A percentile compares a stretch with the other conserved stretches of the same genome.
These are phyloP conservation scores for Hirtodrosophila alboralis DNA, from an alignment of 2,888 invertebrate species.

Conservation along the genomic window DNA sequence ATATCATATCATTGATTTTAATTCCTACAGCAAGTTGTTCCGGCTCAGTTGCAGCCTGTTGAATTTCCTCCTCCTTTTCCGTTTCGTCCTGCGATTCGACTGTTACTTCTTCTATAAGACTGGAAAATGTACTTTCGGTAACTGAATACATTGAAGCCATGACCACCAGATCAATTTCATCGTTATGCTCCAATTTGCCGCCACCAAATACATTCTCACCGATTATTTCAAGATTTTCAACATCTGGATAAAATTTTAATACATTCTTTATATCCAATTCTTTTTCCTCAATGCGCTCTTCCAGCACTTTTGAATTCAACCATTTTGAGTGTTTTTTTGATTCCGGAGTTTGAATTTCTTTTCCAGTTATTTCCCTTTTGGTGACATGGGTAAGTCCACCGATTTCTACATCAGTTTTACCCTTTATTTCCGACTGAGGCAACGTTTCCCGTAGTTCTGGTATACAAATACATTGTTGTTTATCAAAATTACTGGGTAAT, in stretches of 20 bases:
- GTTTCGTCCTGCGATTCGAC: no score
- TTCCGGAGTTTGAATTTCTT: rapidly evolving
- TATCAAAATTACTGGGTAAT: constrained; percentile 39
- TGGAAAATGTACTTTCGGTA: constrained; percentile 48
- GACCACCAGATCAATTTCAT: constrained; percentile 37
- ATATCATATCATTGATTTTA: constrained; percentile 62
- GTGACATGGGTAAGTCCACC: constrained; percentile 57
- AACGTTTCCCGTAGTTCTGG: constrained; percentile 65
- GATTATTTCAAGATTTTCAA: constrained; percentile 66
- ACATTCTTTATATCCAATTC: constrained; percentile 63
- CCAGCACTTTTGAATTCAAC: constrained; percentile 64
- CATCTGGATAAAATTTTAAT: constrained; percentile 68
- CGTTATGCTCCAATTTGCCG: not conserved
- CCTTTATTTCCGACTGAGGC: constrained; percentile 56
- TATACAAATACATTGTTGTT: constrained; percentile 20
- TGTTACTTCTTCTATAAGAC: not conserved
- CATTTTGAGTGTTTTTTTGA: constrained; percentile 42
- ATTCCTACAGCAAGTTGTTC: constrained; percentile 26
- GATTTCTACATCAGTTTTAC: constrained; percentile 56
- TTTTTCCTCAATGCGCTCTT: constrained; percentile 42
- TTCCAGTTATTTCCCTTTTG: constrained; percentile 53
- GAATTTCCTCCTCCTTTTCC: not conserved
- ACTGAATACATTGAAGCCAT: constrained; percentile 36
- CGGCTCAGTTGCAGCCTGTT: not conserved
- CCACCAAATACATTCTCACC: constrained; percentile 27